These are phyloP conservation scores for Ridgeia piscesae DNA, from an alignment of 1,140 invertebrate species.

Conservation along the genomic window DNA sequence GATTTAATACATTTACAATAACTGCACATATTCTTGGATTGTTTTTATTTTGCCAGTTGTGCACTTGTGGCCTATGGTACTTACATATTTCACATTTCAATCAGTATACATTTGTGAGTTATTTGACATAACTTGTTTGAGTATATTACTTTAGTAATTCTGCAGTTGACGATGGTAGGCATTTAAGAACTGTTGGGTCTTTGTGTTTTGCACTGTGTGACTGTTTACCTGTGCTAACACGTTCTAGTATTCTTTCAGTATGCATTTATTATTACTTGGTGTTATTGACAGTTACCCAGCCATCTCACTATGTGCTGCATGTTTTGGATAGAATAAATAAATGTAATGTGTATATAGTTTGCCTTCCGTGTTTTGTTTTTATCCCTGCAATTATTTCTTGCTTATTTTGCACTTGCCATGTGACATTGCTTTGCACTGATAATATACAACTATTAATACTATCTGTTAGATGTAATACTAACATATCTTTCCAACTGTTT, in stretches of 20 bases:
- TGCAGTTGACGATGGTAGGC: background rate
- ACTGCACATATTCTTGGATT: background rate
- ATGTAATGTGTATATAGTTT: background rate
- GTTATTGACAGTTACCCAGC: background rate
- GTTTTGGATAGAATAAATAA: background rate
- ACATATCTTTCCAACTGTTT: background rate
- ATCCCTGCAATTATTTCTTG: background rate
- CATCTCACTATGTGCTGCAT: background rate
- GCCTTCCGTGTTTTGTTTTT: background rate
- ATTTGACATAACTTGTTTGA: background rate
- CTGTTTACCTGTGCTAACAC: background rate
- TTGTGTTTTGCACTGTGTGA: background rate
- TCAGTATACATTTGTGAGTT: background rate
- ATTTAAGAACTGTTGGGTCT: background rate
- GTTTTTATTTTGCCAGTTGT: background rate
- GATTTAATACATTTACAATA: background rate
- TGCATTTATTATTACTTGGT: background rate
- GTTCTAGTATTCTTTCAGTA: background rate
- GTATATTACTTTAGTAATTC: background rate
- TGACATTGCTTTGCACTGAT: background rate
- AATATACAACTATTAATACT: background rate
- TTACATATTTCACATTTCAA: background rate
- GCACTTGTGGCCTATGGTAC: background rate
- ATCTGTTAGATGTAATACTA: background rate
- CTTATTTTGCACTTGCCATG: background rate